phyloP scores from a whole-genome alignment of 35 echinoderm and acorn worm genomes.

The Ptychodera flava region DNA sequence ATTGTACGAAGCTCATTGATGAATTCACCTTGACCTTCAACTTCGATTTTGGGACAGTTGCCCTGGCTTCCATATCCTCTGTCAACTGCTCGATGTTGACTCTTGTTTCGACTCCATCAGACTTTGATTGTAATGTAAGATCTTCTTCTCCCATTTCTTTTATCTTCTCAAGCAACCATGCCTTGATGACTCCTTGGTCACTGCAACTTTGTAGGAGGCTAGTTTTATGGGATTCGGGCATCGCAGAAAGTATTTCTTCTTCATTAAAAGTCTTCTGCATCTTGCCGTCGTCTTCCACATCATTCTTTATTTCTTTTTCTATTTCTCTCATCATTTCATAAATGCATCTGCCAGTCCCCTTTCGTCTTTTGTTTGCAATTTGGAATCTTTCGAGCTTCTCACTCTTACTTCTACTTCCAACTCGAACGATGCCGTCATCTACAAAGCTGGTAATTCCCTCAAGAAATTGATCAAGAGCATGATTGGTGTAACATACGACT shows the following conservation, averaged over 20 bases:
- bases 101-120: neutral
- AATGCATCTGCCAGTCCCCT: too few species aligned
- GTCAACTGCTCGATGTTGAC: neutral
- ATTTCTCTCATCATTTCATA: too few species aligned
- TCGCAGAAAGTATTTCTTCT: neutral
- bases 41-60: neutral
- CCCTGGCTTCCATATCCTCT: neutral
- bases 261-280: neutral
- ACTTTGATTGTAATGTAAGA: neutral
- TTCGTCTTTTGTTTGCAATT: neutral
- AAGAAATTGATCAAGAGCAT: conserved; percentile 88
- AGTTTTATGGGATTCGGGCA: neutral
- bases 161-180: neutral
- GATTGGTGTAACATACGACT: conserved; percentile 83
- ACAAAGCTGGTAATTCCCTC: conserved; percentile 49
- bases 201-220: neutral
- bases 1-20: neutral
- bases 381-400: conserved; percentile 49
- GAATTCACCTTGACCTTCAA: conserved; percentile 16
- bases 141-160: neutral
- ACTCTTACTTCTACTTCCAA: conserved; percentile 70
- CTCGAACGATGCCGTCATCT: conserved; percentile 35
- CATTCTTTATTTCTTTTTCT: too few species aligned
- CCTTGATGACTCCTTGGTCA: neutral
- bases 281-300: too few species aligned